These are phyloP conservation scores for Apogon talboti DNA, from an alignment of 2,797 vertebrate species.

Conservation along the genomic window DNA sequence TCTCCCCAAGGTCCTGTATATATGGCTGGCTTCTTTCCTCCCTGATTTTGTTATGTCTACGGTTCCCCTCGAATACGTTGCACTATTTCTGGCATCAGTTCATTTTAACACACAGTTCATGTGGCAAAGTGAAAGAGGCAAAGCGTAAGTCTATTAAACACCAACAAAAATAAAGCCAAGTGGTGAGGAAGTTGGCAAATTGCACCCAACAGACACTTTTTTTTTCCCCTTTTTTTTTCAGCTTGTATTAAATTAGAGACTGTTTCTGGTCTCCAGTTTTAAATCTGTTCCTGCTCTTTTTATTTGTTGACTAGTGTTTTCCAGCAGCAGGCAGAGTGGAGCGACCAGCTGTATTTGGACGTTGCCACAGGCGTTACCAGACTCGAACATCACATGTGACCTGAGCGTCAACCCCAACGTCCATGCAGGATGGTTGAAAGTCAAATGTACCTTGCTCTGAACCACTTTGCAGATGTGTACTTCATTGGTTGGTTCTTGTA, in stretches of 20 bases:
- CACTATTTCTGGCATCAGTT: constrained; percentile 69
- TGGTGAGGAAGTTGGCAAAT: constrained; percentile 44
- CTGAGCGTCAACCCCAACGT: constrained; percentile 31
- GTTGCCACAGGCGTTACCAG: constrained; percentile 31
- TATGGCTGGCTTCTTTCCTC: constrained; percentile 60
- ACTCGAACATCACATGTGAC: constrained; percentile 41
- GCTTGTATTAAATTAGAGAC: constrained; percentile 38
- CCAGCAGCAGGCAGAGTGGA: constrained; percentile 19
- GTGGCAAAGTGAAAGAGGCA: constrained; percentile 22
- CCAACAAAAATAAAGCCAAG: constrained; percentile 46
- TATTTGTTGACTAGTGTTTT: constrained; percentile 49
- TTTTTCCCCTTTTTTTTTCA: too few species aligned
- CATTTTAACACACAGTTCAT: constrained; percentile 56
- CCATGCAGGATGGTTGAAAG: not conserved
- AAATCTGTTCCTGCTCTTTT: constrained; percentile 20
- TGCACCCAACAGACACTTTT: constrained; percentile 30
- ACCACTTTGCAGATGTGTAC: constrained; percentile 6
- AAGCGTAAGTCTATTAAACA: constrained; percentile 26
- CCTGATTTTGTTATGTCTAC: constrained; percentile 79
- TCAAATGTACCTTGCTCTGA: not conserved
- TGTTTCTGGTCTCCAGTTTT: constrained; percentile 20
- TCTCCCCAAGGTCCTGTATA: constrained; percentile 55
- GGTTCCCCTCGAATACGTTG: constrained; percentile 35
- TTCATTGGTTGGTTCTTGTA: constrained; percentile 12
- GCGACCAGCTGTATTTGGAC: constrained; percentile 61